These are phyloP conservation scores for Cephus sareptanus DNA, from an alignment of 2,888 invertebrate genomes.

Conservation along the genomic window DNA sequence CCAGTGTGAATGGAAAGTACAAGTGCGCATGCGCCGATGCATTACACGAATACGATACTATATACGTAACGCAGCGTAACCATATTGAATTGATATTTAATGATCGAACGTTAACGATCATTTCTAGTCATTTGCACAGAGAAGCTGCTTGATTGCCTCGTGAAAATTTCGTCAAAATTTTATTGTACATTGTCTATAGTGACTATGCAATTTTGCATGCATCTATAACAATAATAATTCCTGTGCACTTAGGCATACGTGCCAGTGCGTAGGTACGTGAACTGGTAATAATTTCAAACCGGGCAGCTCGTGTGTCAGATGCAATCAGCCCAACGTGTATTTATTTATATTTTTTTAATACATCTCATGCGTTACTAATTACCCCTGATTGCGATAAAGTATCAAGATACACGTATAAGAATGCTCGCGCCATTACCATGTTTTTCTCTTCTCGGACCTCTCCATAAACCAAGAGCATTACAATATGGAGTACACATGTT, in stretches of 20 bases:
- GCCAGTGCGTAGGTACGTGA: not conserved
- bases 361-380: slow-evolving; percentile 38
- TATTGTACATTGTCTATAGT: not conserved
- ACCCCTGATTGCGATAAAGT: slow-evolving; percentile 40
- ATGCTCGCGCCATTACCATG: slow-evolving; percentile 4
- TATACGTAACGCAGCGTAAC: not conserved
- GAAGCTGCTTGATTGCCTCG: too few relatives aligned
- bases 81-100: not conserved
- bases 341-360: slow-evolving; percentile 33
- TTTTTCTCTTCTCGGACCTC: not conserved
- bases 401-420: slow-evolving; percentile 25
- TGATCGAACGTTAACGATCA: not conserved
- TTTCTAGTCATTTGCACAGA: too few relatives aligned
- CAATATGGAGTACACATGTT: not conserved
- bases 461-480: not conserved
- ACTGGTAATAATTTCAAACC: slow-evolving; percentile 26
- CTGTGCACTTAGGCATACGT: not conserved
- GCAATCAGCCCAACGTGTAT: slow-evolving; percentile 28
- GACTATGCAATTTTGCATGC: not conserved
- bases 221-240: not conserved
- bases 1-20: not conserved
- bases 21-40: not conserved
- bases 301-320: slow-evolving; percentile 27
- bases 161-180: not conserved
- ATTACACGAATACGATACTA: not conserved